Evolutionary conservation across 2,888 invertebrate genomes (phyloP).

Genomic region (Octonoba sinensis): DNA sequence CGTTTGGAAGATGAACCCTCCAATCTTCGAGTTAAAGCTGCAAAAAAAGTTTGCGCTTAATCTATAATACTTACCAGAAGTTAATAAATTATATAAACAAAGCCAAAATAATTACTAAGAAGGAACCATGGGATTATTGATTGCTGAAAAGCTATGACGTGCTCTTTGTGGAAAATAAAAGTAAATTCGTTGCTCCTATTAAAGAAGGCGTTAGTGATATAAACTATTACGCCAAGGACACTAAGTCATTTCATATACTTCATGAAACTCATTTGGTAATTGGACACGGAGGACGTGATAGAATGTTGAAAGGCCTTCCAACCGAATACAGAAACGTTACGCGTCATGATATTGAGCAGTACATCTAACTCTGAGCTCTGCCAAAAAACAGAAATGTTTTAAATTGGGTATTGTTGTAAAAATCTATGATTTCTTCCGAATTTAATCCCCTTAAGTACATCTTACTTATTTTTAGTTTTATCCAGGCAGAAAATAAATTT

Average conservation of each 20-base stretch:
- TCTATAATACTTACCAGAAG: too few relatives aligned
- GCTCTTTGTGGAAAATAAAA: slow-evolving; percentile 5
- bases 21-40: too few relatives aligned
- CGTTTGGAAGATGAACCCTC: too few relatives aligned
- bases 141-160: slow-evolving; percentile 1
- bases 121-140: too few relatives aligned
- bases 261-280: slow-evolving; percentile 11
- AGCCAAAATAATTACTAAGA: too few relatives aligned
- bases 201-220: slow-evolving; percentile 11
- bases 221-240: not conserved
- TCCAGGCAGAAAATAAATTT: slow-evolving; percentile 58
- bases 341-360: not conserved
- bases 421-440: slow-evolving; percentile 24
- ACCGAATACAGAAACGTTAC: slow-evolving; percentile 7
- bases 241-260: slow-evolving; percentile 4
- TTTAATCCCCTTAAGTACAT: slow-evolving; percentile 62
- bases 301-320: not conserved
- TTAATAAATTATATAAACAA: too few relatives aligned
- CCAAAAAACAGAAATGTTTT: slow-evolving; percentile 52
- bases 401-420: too few relatives aligned
- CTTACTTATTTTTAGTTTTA: slow-evolving; percentile 48
- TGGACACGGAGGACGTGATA: slow-evolving; percentile 11
- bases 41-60: too few relatives aligned
- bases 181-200: slow-evolving; percentile 13
- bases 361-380: slow-evolving; percentile 35